Evolutionary conservation across 2,888 invertebrate genomes (phyloP), one percentile per base, ranked within the genome.

Genomic region (Geophilus truncorum): DNA sequence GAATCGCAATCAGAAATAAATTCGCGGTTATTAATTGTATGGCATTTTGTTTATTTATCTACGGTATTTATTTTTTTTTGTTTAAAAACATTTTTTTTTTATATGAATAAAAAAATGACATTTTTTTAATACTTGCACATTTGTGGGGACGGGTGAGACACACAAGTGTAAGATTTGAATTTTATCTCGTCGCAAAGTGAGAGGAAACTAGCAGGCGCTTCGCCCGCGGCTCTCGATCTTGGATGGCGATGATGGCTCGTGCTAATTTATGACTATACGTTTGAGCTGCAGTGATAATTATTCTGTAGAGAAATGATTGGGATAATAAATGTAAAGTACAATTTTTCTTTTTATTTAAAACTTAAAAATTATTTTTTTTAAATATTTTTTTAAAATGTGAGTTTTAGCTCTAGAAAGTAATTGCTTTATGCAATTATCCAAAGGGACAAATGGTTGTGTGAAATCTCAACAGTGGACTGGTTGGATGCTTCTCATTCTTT

Each of bases 241-340:
- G 45, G 45, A 32, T 32, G 75, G 28, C 75, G 77, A 23, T 77
- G 77, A 77, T 77, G 77, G 77, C 32, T 34, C 21, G 23, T 23
- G 32, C n/a, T 77, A 77, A 77, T 77, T 77, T 77, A 77, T 77
- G 77, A 34, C 23, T 36, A 77, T 45, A 45, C 45, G 77, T 30
- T 77, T 77, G 30, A 34, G 77, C 32, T 34, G 77, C 34, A 36
- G 77, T 36, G 77, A 77, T 77, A 77, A 77, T 77, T 77, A 77
- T 77, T 77, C 77, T 77, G 30, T 36, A 18, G 77, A 77, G 77
- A 30, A 77, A 77, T 77, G 77, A 77, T 23, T 30, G 45, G 45
- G 45, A 45, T 45, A 45, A 45, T 45, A 45, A 45, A 45, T 45
- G 75, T 23, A 75, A 12, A 75, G 75, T 28, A 15, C 25, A 75